Conservation (phyloP, 2,888 invertebrate species). For the Melinaea marsaeus region DNA sequence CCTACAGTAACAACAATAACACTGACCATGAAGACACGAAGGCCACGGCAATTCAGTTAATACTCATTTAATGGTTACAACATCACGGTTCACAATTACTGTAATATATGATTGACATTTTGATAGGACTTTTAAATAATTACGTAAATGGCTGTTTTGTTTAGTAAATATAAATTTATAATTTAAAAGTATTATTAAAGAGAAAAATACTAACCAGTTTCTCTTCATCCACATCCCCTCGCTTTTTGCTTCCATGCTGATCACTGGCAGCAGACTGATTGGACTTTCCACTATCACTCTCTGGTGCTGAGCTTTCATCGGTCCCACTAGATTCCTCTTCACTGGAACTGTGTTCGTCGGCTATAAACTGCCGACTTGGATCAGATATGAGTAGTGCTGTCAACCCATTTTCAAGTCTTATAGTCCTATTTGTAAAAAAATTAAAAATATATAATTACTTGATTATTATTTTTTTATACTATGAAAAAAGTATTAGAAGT, state of each 20-base stretch:
- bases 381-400: constrained; percentile 86
- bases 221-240: constrained; percentile 63
- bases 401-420: constrained; percentile 83
- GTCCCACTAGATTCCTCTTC: constrained; percentile 57
- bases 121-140: no score
- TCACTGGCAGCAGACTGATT: constrained; percentile 57
- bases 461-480: background rate
- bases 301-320: constrained; percentile 55
- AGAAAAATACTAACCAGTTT: constrained; percentile 57
- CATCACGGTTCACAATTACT: background rate
- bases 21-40: constrained; percentile 20
- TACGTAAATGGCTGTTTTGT: no score
- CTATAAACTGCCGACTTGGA: constrained; percentile 51
- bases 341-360: constrained; percentile 49
- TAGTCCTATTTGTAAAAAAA: constrained; percentile 67
- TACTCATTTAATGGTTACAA: constrained; percentile 8
- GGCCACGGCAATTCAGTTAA: constrained; percentile 12
- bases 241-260: constrained; percentile 51
- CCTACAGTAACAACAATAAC: constrained; percentile 15
- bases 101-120: background rate
- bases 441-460: constrained; percentile 1
- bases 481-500: background rate
- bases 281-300: constrained; percentile 66
- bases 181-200: background rate
- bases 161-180: no score